Base-by-base conservation (phyloP, 92 coral and sea anemone genomes). In the Pocillopora meandrina region DNA sequence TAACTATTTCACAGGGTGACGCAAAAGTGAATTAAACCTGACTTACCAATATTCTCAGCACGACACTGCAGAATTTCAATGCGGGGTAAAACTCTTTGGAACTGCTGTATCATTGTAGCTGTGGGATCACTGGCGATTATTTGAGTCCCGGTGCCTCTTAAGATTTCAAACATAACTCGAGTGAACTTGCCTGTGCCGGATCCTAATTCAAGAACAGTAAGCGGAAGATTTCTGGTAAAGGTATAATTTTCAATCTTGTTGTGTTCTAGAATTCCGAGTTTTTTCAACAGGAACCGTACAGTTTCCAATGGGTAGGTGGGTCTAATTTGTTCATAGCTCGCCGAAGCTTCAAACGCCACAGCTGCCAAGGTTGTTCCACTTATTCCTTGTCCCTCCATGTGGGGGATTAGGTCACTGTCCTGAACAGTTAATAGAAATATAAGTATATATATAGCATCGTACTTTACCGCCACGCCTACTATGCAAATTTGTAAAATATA, bases 121-220 rank as follows among this genome's bases (percentile, higher is more conserved):
- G 87, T 80, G 11, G 95, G 95, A 58, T 92, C 95, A 60, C 84
- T 82, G 10, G 95, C 93, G 55, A 90, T 67, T 2, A 90, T 56
- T 19, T 71, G 95, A 6, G 86, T 87, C 17, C 81, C 77, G 20
- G 70, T 36, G 34, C 84, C 69, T 71, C 77, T 65, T 35, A 90
- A 69, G 31, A 92, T 93, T 9, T 84, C 91, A 60, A 64, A 49
- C 95, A 92, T 87, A 10, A 84, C 88, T 12, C 95, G 82, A 20
- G 95, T 92, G 80, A 92, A 92, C 86, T 90, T 79, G 5, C 95
- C 95, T 35, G 95, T 90, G 15, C 95, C 95, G 34, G 91, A 92
- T 59, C 95, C 95, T 9, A 92, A 90, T 64, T 92, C 95, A 47
- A 92, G 77, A 21, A 92, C 81, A 10, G 71, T 89, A n/a, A 79